phyloP scores from a whole-genome alignment of 2,797 vertebrate genomes.

The Melanotaenia trifasciata region DNA sequence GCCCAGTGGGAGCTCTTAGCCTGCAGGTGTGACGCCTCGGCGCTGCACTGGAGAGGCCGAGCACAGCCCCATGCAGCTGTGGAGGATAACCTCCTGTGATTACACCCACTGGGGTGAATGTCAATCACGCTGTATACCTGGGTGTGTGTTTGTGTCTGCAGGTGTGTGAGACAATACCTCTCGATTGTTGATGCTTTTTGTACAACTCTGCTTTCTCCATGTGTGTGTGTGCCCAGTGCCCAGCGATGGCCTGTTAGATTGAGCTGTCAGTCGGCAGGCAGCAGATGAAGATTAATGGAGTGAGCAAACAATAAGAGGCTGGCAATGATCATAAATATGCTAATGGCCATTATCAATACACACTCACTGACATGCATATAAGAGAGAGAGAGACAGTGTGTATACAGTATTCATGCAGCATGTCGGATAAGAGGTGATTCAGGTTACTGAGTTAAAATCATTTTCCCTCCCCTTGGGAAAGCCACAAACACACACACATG shows the following conservation, averaged over 20 bases:
- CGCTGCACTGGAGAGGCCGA: conserved; percentile 77
- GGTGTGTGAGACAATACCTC: conserved; percentile 88
- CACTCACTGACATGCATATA: conserved; percentile 64
- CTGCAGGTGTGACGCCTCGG: conserved; percentile 77
- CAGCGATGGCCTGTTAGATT: conserved; percentile 98
- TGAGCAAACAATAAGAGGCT: conserved; percentile 96
- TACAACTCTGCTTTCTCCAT: conserved; percentile 58
- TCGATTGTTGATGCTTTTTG: conserved; percentile 68
- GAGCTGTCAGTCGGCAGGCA: conserved; percentile 97
- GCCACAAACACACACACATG: conserved; percentile 28
- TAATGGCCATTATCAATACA: conserved; percentile 95
- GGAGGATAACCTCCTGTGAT: conserved; percentile 93
- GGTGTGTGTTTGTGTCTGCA: conserved; percentile 52
- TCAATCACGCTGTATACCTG: conserved; percentile 87
- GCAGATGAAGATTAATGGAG: conserved; percentile 99
- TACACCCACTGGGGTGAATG: conserved; percentile 89
- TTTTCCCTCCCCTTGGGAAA: conserved; percentile 59
- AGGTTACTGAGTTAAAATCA: conserved; percentile 79
- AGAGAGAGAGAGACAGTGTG: conserved; percentile 25
- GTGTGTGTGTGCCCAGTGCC: conserved; percentile 81
- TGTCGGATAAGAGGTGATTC: conserved; percentile 82
- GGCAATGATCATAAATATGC: conserved; percentile 99
- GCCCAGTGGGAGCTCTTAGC: conserved; percentile 70
- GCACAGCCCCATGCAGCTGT: conserved; percentile 90
- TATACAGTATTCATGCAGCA: conserved; percentile 66